Percentiles rank a stretch among this genome's conserved stretches.
Evolutionary conservation across 2,888 invertebrate genomes (phyloP).

Genomic region (Callosobruchus maculatus): DNA sequence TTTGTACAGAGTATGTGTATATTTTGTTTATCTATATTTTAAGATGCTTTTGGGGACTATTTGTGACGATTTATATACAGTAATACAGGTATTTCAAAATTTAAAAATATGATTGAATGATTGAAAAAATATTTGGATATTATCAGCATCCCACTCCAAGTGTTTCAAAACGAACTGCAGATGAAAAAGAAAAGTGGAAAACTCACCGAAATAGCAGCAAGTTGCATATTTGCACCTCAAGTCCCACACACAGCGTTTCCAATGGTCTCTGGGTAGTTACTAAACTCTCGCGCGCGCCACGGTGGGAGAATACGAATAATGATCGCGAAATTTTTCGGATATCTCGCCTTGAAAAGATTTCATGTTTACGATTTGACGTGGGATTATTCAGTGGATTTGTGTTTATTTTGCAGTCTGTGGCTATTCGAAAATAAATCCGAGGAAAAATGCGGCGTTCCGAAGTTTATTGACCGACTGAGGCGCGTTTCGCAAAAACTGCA

Average conservation of each 20-base stretch:
- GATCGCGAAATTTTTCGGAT: background rate
- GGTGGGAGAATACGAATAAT: background rate
- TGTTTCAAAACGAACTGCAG: too few species aligned
- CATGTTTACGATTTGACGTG: background rate
- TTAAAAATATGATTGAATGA: too few species aligned
- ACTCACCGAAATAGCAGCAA: slow-evolving; percentile 28
- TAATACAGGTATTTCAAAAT: too few species aligned
- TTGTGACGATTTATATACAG: too few species aligned
- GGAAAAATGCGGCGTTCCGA: background rate
- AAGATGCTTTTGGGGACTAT: too few species aligned
- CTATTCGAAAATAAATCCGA: background rate
- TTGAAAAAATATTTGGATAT: too few species aligned
- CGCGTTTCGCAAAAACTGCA: background rate
- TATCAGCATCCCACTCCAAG: too few species aligned
- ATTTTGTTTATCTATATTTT: too few species aligned
- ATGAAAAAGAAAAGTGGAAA: background rate
- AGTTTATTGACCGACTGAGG: background rate
- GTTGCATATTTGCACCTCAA: slow-evolving; percentile 17
- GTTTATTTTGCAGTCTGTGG: background rate
- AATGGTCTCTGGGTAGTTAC: background rate
- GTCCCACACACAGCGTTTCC: background rate
- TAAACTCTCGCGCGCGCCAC: background rate
- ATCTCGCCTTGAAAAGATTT: background rate
- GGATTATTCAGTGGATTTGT: background rate
- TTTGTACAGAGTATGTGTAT: too few species aligned